Percentiles rank a stretch among this genome's conserved stretches.
Evolutionary conservation across 2,797 vertebrate species (phyloP).

Genomic region (Cryptoblepharus egeriae): DNA sequence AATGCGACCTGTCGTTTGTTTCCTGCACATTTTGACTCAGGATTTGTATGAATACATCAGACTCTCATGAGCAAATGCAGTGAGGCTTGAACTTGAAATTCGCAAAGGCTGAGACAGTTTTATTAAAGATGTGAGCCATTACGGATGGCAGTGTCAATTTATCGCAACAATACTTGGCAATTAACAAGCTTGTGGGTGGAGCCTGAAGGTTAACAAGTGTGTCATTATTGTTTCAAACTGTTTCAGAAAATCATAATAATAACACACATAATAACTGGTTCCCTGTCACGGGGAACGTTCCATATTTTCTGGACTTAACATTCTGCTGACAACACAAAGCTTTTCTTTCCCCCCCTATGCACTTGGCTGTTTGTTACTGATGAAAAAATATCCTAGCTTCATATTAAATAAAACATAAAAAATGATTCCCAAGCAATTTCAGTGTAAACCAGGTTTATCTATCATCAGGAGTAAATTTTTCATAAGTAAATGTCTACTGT

Average conservation of each 20-base stretch:
- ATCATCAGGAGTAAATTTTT: slow-evolving; percentile 46
- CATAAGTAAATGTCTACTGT: slow-evolving; percentile 32
- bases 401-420: neutral
- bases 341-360: neutral
- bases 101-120: slow-evolving; percentile 59
- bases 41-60: neutral
- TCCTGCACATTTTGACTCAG: neutral
- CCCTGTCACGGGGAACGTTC: neutral
- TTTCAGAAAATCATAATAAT: neutral
- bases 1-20: neutral
- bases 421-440: neutral
- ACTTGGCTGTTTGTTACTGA: slow-evolving; percentile 6
- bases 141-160: slow-evolving; percentile 48
- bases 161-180: slow-evolving; percentile 36
- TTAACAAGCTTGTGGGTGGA: slow-evolving; percentile 43
- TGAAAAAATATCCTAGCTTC: neutral
- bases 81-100: slow-evolving; percentile 49
- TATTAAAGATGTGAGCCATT: slow-evolving; percentile 50
- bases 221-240: neutral
- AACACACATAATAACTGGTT: neutral
- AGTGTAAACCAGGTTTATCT: slow-evolving; percentile 14
- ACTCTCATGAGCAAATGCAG: neutral
- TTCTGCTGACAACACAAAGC: slow-evolving; percentile 11
- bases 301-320: neutral
- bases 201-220: slow-evolving; percentile 41